Percentiles rank a stretch among this genome's conserved stretches.
Evolutionary conservation across 2,113 vertebrate genomes (phyloP).

Genomic region (Passer domesticus): DNA sequence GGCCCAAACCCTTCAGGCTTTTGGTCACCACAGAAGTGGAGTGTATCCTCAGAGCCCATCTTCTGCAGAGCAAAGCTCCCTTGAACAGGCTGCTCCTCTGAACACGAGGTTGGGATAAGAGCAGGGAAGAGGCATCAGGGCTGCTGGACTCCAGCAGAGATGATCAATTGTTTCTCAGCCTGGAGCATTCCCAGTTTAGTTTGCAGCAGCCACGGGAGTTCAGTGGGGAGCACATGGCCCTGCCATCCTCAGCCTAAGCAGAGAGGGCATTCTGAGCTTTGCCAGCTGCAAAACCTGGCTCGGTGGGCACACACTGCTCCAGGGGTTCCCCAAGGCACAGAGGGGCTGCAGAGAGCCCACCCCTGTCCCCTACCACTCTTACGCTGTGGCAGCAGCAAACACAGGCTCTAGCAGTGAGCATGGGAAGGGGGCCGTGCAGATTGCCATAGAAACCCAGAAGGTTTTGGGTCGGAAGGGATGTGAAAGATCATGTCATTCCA

Average conservation of each 20-base stretch:
- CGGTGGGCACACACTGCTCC: fast-evolving
- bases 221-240: fast-evolving
- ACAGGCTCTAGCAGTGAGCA: neutral
- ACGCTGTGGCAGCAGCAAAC: neutral
- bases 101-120: neutral
- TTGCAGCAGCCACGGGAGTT: fast-evolving
- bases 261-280: neutral
- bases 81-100: neutral
- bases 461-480: neutral
- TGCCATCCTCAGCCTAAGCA: neutral
- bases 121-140: fast-evolving
- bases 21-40: neutral
- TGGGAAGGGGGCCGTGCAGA: neutral
- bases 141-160: neutral
- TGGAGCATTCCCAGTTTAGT: neutral
- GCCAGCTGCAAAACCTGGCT: neutral
- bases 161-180: neutral
- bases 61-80: neutral
- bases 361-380: neutral
- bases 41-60: neutral
- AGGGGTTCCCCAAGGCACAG: neutral
- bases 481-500: neutral
- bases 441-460: neutral
- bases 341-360: neutral
- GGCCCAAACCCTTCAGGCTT: neutral